Conservation (phyloP, 2,797 vertebrate genomes). For the Brotogeris chrysoptera region DNA sequence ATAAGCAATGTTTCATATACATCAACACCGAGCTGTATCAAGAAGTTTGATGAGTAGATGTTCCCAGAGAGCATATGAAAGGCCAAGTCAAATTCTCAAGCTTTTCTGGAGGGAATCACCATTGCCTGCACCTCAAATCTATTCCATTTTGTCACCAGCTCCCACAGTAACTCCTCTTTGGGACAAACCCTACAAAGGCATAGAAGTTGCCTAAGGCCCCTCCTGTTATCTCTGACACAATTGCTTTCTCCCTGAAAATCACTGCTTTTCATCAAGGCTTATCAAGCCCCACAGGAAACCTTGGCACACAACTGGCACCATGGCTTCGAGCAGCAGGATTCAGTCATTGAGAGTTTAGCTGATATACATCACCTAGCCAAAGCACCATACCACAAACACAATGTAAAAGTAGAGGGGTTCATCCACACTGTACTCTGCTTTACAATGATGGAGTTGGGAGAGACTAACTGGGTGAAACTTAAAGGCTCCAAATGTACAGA, state of each 20-base stretch:
- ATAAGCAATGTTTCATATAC: background rate
- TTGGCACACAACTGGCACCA: background rate
- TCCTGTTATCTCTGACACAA: background rate
- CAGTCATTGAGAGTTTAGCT: background rate
- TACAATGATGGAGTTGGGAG: background rate
- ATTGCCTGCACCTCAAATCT: background rate
- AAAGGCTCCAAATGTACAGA: background rate
- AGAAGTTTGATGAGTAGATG: background rate
- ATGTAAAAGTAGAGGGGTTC: accelerated
- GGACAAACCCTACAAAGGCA: background rate
- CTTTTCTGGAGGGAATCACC: background rate
- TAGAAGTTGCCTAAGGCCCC: background rate
- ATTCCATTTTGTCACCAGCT: background rate
- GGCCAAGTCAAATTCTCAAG: background rate
- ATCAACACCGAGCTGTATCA: background rate
- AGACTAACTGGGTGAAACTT: background rate
- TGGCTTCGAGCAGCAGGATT: background rate
- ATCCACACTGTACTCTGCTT: background rate
- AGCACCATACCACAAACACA: background rate
- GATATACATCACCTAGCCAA: background rate
- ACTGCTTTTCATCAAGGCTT: background rate
- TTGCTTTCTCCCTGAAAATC: background rate
- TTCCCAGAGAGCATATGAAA: background rate
- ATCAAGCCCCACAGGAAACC: background rate
- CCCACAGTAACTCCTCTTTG: background rate